Evolutionary conservation across 2,888 invertebrate genomes (phyloP).

Genomic region (Leptinotarsa juncta): DNA sequence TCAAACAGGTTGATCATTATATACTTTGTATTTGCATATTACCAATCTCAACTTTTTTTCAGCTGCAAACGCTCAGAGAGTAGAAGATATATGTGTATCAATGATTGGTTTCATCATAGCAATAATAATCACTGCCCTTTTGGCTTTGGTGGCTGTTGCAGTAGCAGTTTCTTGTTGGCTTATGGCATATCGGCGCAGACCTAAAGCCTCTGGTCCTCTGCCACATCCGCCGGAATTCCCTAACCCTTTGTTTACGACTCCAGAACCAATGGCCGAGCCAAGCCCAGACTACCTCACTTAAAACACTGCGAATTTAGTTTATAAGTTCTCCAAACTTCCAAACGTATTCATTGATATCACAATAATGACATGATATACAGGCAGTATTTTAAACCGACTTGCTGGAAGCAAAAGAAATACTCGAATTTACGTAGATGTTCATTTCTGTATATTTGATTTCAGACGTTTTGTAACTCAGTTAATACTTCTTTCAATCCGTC

Average conservation of each 20-base stretch:
- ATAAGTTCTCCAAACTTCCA: slow-evolving; percentile 39
- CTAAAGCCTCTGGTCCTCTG: slow-evolving; percentile 88
- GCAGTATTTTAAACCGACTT: slow-evolving; percentile 41
- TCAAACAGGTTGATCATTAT: slow-evolving; percentile 43
- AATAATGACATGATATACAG: slow-evolving; percentile 41
- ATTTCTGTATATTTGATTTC: not conserved
- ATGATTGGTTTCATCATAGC: slow-evolving; percentile 94
- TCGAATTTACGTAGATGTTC: slow-evolving; percentile 40
- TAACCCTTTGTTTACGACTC: slow-evolving; percentile 89
- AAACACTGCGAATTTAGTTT: slow-evolving; percentile 41
- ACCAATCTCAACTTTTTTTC: slow-evolving; percentile 49
- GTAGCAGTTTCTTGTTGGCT: slow-evolving; percentile 96
- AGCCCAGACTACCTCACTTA: slow-evolving; percentile 83
- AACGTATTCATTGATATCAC: slow-evolving; percentile 35
- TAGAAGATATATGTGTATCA: slow-evolving; percentile 91
- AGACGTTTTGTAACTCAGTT: slow-evolving; percentile 37
- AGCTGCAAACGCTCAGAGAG: slow-evolving; percentile 71
- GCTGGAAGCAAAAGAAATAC: slow-evolving; percentile 53
- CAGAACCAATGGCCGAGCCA: slow-evolving; percentile 84
- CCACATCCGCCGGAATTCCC: slow-evolving; percentile 97
- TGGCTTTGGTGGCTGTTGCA: slow-evolving; percentile 93
- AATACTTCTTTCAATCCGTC: slow-evolving; percentile 52
- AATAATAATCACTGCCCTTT: slow-evolving; percentile 88
- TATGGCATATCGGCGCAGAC: slow-evolving; percentile 90
- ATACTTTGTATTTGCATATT: not conserved